Conservation (phyloP, 2,888 invertebrate genomes). For the Nomada ruficornis region DNA sequence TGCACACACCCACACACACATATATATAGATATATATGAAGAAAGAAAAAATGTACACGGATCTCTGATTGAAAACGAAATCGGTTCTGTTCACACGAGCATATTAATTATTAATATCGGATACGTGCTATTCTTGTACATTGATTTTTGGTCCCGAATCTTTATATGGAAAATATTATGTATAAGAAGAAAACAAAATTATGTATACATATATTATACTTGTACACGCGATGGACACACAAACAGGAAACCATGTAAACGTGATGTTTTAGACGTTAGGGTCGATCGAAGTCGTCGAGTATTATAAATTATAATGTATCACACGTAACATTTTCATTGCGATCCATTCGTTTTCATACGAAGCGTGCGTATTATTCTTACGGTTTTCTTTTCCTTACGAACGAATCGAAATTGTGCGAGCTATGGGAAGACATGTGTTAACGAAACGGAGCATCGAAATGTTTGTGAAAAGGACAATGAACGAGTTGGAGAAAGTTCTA, state of each 20-base stretch:
- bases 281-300: constrained; percentile 33
- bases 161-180: constrained; percentile 48
- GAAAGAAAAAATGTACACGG: constrained; percentile 11
- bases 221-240: constrained; percentile 8
- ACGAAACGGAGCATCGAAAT: constrained; percentile 38
- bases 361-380: background rate
- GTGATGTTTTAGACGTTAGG: constrained; percentile 34
- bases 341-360: constrained; percentile 26
- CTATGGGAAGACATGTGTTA: constrained; percentile 21
- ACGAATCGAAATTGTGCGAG: background rate
- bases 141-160: constrained; percentile 58
- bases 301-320: constrained; percentile 29
- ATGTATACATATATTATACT: constrained; percentile 30
- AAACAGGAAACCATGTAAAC: background rate
- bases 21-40: constrained; percentile 1
- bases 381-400: background rate
- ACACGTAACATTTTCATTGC: constrained; percentile 10
- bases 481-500: background rate
- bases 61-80: constrained; percentile 21
- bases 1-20: background rate
- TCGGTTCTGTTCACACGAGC: constrained; percentile 48
- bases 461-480: constrained; percentile 3
- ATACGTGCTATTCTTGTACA: constrained; percentile 60
- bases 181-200: constrained; percentile 18
- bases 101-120: constrained; percentile 38